Percentiles rank a stretch among this genome's conserved stretches.
These are phyloP conservation scores for Cyclargus thomasi DNA, from an alignment of 1,140 invertebrate genomes.

Conservation along the genomic window DNA sequence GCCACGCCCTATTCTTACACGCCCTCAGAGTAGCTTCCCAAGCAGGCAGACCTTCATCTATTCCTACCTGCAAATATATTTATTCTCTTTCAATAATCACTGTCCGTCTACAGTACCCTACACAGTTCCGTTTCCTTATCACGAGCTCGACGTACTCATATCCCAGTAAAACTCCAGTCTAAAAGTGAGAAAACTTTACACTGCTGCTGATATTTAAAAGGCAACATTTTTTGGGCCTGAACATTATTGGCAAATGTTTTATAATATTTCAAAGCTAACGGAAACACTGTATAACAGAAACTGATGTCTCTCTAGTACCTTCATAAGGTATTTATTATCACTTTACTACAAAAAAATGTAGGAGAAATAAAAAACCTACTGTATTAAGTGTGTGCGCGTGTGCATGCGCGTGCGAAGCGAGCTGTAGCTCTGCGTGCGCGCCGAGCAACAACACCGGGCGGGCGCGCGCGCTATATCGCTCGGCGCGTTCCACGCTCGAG, in stretches of 20 bases:
- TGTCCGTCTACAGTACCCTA: too few species aligned
- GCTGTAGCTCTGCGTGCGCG: slow-evolving; percentile 41
- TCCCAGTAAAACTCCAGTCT: too few species aligned
- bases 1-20: slow-evolving; percentile 40
- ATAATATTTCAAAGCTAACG: too few species aligned
- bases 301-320: too few species aligned
- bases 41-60: slow-evolving; percentile 39
- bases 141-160: too few species aligned
- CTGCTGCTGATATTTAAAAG: too few species aligned
- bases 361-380: slow-evolving; percentile 8
- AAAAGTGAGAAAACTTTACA: too few species aligned
- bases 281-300: too few species aligned
- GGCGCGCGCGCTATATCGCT: slow-evolving; percentile 16
- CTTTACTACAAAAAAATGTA: background rate
- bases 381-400: slow-evolving; percentile 19
- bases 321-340: too few species aligned
- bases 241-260: too few species aligned
- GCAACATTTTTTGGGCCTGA: too few species aligned
- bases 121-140: too few species aligned
- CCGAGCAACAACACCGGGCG: slow-evolving; percentile 44
- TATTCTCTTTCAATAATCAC: background rate
- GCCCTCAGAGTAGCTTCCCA: slow-evolving; percentile 40
- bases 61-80: slow-evolving; percentile 19
- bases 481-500: slow-evolving; percentile 21
- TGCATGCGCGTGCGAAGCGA: slow-evolving; percentile 35